These are phyloP conservation scores for Alcis repandata DNA, from an alignment of 2,888 invertebrate species.

Conservation along the genomic window DNA sequence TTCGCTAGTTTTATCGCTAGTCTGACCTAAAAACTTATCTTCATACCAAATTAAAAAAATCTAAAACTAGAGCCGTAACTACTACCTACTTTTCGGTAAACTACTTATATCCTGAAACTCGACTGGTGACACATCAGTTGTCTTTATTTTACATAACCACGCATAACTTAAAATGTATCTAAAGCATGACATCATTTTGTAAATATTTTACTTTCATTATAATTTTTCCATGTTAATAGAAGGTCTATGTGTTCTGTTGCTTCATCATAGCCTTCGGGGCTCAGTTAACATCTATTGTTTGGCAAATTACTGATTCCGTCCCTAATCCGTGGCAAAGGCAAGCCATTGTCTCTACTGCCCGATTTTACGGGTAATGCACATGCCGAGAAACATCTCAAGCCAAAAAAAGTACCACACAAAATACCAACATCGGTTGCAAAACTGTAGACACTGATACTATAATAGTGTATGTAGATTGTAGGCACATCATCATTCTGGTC, in stretches of 20 bases:
- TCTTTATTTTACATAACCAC: constrained; percentile 15
- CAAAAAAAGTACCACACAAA: constrained; percentile 27
- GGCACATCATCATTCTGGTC: background rate
- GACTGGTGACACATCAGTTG: constrained; percentile 14
- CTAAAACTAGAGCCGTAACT: background rate
- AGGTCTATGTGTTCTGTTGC: constrained; percentile 64
- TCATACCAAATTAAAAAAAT: background rate
- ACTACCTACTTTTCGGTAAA: background rate
- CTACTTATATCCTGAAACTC: constrained; percentile 14
- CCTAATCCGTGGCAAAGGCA: constrained; percentile 72
- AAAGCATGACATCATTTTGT: constrained; percentile 22
- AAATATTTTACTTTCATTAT: constrained; percentile 52
- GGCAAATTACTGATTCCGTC: constrained; percentile 78
- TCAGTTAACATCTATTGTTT: constrained; percentile 81
- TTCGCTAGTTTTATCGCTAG: no score
- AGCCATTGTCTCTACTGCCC: constrained; percentile 75
- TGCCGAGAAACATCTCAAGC: constrained; percentile 52
- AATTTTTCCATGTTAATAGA: constrained; percentile 55
- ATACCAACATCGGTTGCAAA: constrained; percentile 36
- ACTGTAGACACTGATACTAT: constrained; percentile 22
- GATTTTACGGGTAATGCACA: constrained; percentile 77
- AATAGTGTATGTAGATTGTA: background rate
- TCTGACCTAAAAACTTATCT: no score
- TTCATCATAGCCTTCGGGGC: constrained; percentile 75
- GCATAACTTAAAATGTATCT: background rate